These are phyloP conservation scores for Chrysaora quinquecirrha DNA, from an alignment of 30 jellyfish, hydroid and myxozoan species.

Conservation along the genomic window DNA sequence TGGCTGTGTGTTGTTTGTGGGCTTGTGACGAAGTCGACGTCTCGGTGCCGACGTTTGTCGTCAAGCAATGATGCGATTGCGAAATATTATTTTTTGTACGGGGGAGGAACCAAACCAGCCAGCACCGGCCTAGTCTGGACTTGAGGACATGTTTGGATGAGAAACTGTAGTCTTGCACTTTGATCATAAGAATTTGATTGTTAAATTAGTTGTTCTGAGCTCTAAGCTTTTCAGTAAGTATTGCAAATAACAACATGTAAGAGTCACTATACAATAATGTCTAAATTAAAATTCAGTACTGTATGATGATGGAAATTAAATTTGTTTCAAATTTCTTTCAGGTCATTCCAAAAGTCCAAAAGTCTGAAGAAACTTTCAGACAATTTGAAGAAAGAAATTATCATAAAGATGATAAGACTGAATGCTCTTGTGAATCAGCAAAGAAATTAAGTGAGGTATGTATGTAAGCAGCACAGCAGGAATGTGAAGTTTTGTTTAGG, in stretches of 20 bases:
- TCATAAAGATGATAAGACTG: not conserved
- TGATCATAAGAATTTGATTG: no score
- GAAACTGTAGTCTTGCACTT: no score
- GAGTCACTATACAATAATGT: not conserved
- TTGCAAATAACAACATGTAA: not conserved
- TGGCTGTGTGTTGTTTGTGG: not conserved
- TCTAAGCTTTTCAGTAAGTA: no score
- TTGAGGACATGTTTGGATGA: no score
- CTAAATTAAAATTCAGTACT: no score
- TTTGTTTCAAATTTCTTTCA: not conserved
- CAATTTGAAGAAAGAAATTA: not conserved
- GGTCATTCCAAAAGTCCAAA: not conserved
- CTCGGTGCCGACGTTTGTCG: no score
- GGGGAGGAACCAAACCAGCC: no score
- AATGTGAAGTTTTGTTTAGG: not conserved
- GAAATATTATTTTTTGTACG: no score
- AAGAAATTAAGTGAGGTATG: slow-evolving; percentile 25
- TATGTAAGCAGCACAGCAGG: not conserved
- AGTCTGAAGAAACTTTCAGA: not conserved
- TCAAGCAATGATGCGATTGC: no score
- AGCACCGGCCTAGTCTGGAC: no score
- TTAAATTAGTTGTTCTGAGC: no score
- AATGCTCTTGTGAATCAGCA: slow-evolving; percentile 31
- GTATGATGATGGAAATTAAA: not conserved
- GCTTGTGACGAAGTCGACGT: no score